Evolutionary conservation across 2,113 vertebrate genomes (phyloP).

Genomic region (Euleptes europaea): DNA sequence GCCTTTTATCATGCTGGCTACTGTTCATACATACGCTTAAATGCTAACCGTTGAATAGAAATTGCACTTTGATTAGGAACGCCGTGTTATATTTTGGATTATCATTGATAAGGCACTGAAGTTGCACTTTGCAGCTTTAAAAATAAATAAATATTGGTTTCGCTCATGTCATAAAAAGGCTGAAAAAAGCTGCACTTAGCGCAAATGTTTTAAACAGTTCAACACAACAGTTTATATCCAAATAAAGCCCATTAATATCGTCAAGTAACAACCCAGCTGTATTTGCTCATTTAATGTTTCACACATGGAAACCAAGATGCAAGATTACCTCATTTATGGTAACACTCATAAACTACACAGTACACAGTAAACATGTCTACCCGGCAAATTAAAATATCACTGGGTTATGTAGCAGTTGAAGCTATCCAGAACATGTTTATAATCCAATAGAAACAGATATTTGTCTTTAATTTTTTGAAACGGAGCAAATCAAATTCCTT

Average conservation of each 20-base stretch:
- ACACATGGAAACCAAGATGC: constrained; percentile 78
- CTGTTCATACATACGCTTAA: constrained; percentile 47
- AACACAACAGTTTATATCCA: constrained; percentile 65
- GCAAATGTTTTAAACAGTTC: constrained; percentile 68
- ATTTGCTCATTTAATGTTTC: constrained; percentile 85
- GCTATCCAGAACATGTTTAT: constrained; percentile 75
- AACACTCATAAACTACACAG: constrained; percentile 86
- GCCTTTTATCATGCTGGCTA: constrained; percentile 42
- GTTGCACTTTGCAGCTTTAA: not conserved
- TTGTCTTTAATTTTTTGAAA: constrained; percentile 74
- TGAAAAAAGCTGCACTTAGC: constrained; percentile 62
- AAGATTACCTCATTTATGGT: constrained; percentile 84
- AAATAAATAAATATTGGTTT: constrained; percentile 48
- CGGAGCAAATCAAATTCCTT: constrained; percentile 66
- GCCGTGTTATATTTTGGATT: constrained; percentile 44
- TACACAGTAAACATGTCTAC: constrained; percentile 91
- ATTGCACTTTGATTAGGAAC: constrained; percentile 38
- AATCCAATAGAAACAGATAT: constrained; percentile 77
- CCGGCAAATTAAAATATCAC: constrained; percentile 85
- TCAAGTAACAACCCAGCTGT: constrained; percentile 72
- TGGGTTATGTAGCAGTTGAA: constrained; percentile 81
- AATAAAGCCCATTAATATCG: constrained; percentile 67
- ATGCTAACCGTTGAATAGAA: constrained; percentile 51
- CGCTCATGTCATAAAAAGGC: constrained; percentile 51
- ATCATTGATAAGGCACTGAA: constrained; percentile 21